A percentile compares a stretch with the other conserved stretches of the same genome.
phyloP scores from a whole-genome alignment of 2,797 vertebrate species.

The Microchirus variegatus region DNA sequence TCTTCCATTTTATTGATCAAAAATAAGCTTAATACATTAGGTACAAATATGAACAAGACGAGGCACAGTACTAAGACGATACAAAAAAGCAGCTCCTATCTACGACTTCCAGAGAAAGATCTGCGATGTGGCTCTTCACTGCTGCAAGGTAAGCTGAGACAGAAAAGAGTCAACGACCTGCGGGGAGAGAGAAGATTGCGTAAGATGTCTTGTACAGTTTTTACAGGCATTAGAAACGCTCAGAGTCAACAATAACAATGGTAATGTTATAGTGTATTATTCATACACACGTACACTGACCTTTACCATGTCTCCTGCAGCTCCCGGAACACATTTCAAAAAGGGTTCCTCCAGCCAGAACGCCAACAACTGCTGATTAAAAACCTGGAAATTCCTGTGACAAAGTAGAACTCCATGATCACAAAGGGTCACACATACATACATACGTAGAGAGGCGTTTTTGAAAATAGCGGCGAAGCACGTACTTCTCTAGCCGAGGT shows the following conservation, averaged over 20 bases:
- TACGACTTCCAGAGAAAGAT: not conserved
- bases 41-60: not conserved
- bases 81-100: not conserved
- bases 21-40: too few species aligned
- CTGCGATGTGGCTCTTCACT: slow-evolving; percentile 21
- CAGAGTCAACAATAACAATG: not conserved
- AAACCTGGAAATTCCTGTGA: slow-evolving; percentile 87
- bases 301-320: slow-evolving; percentile 89
- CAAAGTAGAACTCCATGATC: not conserved
- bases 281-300: slow-evolving; percentile 72
- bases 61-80: not conserved
- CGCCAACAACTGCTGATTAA: slow-evolving; percentile 88
- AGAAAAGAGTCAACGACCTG: slow-evolving; percentile 89
- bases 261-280: slow-evolving; percentile 9
- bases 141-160: slow-evolving; percentile 84
- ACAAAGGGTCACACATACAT: too few species aligned
- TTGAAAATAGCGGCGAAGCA: too few species aligned
- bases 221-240: not conserved
- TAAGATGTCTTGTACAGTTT: not conserved
- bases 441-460: too few species aligned
- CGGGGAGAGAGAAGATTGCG: slow-evolving; percentile 17
- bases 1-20: too few species aligned
- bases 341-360: slow-evolving; percentile 86
- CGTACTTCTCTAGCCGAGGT: slow-evolving; percentile 84
- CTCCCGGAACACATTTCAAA: slow-evolving; percentile 86